Percentiles rank a stretch among this genome's conserved stretches.
Conservation (phyloP, 2,113 vertebrate species). For the Tichodroma muraria region DNA sequence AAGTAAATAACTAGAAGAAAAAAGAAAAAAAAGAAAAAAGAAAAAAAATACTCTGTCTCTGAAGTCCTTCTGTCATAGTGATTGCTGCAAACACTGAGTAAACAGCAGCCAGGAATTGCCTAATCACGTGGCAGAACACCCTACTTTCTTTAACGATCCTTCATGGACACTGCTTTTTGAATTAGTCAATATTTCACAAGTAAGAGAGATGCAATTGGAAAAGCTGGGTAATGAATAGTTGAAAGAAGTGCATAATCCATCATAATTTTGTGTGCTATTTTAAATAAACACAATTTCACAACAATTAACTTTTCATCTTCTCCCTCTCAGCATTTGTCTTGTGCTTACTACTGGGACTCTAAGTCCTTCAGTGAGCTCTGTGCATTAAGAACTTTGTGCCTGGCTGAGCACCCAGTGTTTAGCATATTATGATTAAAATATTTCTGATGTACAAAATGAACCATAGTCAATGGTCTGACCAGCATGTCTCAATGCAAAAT, state of each 20-base stretch:
- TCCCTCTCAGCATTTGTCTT: not conserved
- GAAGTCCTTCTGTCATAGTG: not conserved
- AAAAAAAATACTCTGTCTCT: not conserved
- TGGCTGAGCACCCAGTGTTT: not conserved
- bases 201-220: not conserved
- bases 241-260: not conserved
- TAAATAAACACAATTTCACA: not conserved
- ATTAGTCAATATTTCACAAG: not conserved
- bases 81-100: not conserved
- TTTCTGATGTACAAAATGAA: not conserved
- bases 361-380: not conserved
- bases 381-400: not conserved
- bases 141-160: not conserved
- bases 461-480: not conserved
- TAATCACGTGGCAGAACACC: not conserved
- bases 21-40: not conserved
- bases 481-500: not conserved
- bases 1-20: not conserved
- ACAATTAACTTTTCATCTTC: not conserved
- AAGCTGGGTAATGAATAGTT: not conserved
- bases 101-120: not conserved
- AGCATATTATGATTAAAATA: not conserved
- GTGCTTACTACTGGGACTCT: not conserved
- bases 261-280: not conserved
- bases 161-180: not conserved